Evolutionary conservation across 1,140 invertebrate species (phyloP).

Genomic region (Uloborus diversus): DNA sequence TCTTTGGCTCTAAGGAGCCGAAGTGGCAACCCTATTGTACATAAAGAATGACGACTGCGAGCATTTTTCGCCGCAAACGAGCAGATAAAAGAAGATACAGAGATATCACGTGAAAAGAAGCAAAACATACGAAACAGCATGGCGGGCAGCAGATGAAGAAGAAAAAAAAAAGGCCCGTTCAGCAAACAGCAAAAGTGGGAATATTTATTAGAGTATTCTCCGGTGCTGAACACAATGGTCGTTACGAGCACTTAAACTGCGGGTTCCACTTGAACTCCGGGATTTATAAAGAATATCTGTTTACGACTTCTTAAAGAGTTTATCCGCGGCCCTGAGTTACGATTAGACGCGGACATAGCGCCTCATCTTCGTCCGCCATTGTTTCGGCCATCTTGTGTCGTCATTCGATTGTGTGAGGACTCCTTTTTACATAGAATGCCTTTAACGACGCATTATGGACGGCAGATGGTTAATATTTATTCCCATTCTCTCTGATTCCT

Average conservation of each 20-base stretch:
- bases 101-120: not conserved
- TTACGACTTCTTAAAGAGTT: slow-evolving; percentile 22
- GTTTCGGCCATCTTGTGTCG: not conserved
- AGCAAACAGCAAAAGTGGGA: slow-evolving; percentile 1
- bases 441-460: slow-evolving; percentile 3
- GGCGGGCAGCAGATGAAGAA: not conserved
- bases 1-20: too few species aligned
- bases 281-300: slow-evolving; percentile 29
- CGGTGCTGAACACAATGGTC: slow-evolving; percentile 11
- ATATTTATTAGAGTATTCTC: slow-evolving; percentile 40
- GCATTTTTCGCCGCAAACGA: not conserved
- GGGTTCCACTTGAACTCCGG: not conserved
- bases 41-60: not conserved
- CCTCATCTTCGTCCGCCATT: not conserved
- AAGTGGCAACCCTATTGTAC: too few species aligned
- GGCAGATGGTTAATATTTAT: not conserved
- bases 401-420: not conserved
- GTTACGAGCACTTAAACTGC: slow-evolving; percentile 15
- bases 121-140: not conserved
- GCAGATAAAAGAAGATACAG: not conserved
- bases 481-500: not conserved
- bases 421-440: slow-evolving; percentile 41
- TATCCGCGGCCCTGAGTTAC: slow-evolving; percentile 36
- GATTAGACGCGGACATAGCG: slow-evolving; percentile 12
- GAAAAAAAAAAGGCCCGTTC: not conserved